Evolutionary conservation across 1,140 invertebrate genomes (phyloP).

Genomic region (Mactra quadrangularis): DNA sequence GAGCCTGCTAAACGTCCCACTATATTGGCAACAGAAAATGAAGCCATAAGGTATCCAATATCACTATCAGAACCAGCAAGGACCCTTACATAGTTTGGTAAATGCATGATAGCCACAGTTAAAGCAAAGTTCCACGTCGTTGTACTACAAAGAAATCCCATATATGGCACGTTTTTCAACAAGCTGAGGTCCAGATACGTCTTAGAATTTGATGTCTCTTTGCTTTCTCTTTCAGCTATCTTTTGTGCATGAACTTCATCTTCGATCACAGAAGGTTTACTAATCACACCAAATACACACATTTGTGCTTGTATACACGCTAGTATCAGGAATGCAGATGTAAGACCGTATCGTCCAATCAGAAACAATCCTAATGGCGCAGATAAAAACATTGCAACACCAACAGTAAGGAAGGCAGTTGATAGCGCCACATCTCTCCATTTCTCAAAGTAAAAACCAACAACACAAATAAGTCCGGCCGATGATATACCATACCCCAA

Average conservation of each 20-base stretch:
- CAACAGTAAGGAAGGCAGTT: conserved; percentile 2
- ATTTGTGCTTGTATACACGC: conserved; percentile 31
- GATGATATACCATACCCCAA: conserved; percentile 1
- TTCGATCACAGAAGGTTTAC: conserved; percentile 22
- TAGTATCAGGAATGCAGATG: conserved; percentile 12
- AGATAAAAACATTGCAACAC: conserved; percentile 30
- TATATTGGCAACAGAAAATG: conserved; percentile 36
- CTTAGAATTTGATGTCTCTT: not conserved
- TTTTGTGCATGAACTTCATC: conserved; percentile 11
- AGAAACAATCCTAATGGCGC: conserved; percentile 26
- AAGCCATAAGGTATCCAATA: conserved; percentile 14
- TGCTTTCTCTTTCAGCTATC: not conserved
- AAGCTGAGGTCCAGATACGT: conserved; percentile 23
- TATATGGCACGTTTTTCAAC: conserved; percentile 5
- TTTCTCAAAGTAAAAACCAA: conserved; percentile 43
- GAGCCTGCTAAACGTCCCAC: conserved; percentile 21
- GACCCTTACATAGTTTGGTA: conserved; percentile 24
- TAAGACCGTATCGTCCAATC: not conserved
- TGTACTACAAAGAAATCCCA: conserved; percentile 21
- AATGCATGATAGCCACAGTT: not conserved
- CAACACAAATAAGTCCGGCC: conserved; percentile 15
- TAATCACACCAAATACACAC: conserved; percentile 11
- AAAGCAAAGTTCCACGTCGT: conserved; percentile 43
- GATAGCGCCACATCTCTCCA: conserved; percentile 7
- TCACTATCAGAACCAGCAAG: conserved; percentile 9